Conservation (phyloP, 2,113 vertebrate species). For the Rhipidura dahli region DNA sequence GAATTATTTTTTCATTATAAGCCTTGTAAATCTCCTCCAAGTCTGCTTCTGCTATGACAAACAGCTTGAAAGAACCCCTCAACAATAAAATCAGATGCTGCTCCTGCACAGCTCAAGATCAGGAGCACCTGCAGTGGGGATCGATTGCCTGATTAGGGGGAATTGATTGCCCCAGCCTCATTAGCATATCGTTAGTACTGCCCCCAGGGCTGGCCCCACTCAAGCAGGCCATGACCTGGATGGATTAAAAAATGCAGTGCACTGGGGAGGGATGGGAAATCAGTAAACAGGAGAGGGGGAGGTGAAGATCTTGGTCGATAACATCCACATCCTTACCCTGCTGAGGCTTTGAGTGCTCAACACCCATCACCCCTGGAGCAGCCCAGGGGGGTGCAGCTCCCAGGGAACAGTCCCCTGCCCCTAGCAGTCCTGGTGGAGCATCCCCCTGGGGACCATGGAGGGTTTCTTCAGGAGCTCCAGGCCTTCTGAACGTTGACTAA, state of each 20-base stretch:
- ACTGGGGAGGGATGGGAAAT: slow-evolving; percentile 74
- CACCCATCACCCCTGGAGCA: rapidly evolving
- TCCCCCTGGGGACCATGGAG: background rate
- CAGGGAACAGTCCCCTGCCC: background rate
- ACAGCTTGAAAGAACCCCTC: background rate
- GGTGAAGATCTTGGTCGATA: slow-evolving; percentile 1
- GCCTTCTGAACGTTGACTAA: slow-evolving; percentile 34
- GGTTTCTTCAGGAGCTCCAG: background rate
- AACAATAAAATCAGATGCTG: background rate
- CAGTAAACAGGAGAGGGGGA: slow-evolving; percentile 38
- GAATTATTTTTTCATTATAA: background rate
- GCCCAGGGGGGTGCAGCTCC: background rate
- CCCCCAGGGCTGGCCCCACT: slow-evolving; percentile 59
- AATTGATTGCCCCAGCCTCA: slow-evolving; percentile 84
- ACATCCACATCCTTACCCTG: slow-evolving; percentile 61
- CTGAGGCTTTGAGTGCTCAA: rapidly evolving
- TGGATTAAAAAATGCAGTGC: slow-evolving; percentile 73
- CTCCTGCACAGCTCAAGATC: background rate
- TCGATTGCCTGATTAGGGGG: slow-evolving; percentile 83
- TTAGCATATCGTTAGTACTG: slow-evolving; percentile 85
- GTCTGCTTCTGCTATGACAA: background rate
- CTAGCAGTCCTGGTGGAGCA: rapidly evolving
- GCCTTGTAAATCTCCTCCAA: background rate
- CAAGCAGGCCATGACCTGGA: slow-evolving; percentile 61
- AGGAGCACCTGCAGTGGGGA: slow-evolving; percentile 65